Percentiles rank a stretch among this genome's conserved stretches.
Evolutionary conservation across 2,888 invertebrate genomes (phyloP).

Genomic region (Pseudoips prasinana): DNA sequence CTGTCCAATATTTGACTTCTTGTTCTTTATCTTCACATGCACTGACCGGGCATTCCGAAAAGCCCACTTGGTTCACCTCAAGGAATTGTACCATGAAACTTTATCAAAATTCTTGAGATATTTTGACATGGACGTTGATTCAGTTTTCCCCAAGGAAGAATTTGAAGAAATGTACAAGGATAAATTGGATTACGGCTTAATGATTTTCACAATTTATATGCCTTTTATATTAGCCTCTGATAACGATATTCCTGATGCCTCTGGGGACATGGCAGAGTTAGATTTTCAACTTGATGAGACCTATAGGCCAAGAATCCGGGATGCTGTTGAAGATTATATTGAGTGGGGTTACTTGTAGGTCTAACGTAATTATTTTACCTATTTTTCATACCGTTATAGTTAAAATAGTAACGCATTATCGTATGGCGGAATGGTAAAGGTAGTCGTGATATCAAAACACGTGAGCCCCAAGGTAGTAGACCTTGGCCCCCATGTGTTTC

Average conservation of each 20-base stretch:
- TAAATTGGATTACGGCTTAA: conserved; percentile 44
- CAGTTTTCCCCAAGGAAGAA: conserved; percentile 36
- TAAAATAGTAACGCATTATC: too few species aligned
- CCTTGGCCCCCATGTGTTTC: too few species aligned
- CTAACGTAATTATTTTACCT: too few species aligned
- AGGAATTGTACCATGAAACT: conserved; percentile 41
- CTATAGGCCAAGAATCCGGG: conserved; percentile 26
- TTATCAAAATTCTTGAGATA: conserved; percentile 38
- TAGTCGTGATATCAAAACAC: too few species aligned
- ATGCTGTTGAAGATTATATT: conserved; percentile 34
- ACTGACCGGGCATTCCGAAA: conserved; percentile 46
- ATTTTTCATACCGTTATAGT: too few species aligned
- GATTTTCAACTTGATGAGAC: neutral
- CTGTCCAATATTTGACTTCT: conserved; percentile 43
- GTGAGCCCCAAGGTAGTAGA: too few species aligned
- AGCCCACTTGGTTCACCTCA: conserved; percentile 39
- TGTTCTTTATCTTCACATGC: conserved; percentile 43
- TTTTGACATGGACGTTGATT: conserved; percentile 41
- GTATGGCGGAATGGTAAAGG: too few species aligned
- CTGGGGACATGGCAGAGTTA: conserved; percentile 6
- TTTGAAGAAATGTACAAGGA: conserved; percentile 42
- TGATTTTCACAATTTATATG: conserved; percentile 27
- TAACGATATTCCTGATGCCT: conserved; percentile 36
- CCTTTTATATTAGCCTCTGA: conserved; percentile 41
- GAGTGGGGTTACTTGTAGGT: conserved; percentile 12